phyloP scores from a whole-genome alignment of 2,888 invertebrate species.

The Lasiommata megera region DNA sequence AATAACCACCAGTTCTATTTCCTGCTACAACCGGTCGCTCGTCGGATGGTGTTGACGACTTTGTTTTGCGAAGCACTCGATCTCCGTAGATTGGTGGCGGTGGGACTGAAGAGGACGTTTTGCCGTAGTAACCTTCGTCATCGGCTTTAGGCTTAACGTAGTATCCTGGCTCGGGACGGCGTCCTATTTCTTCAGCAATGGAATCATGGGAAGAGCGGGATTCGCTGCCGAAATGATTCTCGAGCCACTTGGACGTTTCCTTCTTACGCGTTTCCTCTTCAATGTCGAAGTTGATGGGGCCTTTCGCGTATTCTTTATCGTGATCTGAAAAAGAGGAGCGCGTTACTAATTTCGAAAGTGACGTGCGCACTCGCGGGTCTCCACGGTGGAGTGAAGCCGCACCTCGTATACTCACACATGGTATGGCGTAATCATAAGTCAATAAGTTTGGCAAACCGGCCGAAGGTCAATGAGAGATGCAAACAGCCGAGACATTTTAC shows the following conservation, averaged over 20 bases:
- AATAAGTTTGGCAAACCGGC: slow-evolving; percentile 74
- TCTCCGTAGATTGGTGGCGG: slow-evolving; percentile 70
- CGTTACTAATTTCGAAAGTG: slow-evolving; percentile 39
- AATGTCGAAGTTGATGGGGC: slow-evolving; percentile 91
- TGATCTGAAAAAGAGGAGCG: slow-evolving; percentile 80
- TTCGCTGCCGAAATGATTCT: slow-evolving; percentile 94
- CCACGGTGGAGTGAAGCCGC: slow-evolving; percentile 52
- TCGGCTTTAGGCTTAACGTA: slow-evolving; percentile 86
- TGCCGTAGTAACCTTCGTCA: slow-evolving; percentile 74
- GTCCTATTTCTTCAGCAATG: slow-evolving; percentile 84
- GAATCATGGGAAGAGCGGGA: slow-evolving; percentile 89
- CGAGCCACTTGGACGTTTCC: slow-evolving; percentile 95
- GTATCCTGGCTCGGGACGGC: slow-evolving; percentile 84
- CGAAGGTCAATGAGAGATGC: slow-evolving; percentile 72
- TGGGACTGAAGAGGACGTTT: slow-evolving; percentile 65
- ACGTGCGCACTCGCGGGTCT: slow-evolving; percentile 59
- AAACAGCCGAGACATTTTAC: slow-evolving; percentile 65
- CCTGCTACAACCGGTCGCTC: slow-evolving; percentile 66
- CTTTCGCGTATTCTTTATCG: slow-evolving; percentile 89
- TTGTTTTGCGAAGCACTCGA: slow-evolving; percentile 73
- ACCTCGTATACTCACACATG: slow-evolving; percentile 52
- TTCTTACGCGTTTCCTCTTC: slow-evolving; percentile 94
- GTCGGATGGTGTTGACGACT: slow-evolving; percentile 78
- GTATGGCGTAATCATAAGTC: slow-evolving; percentile 72
- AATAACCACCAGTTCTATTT: slow-evolving; percentile 80